Base-by-base conservation (phyloP, 1,140 invertebrate species). In the Antheraea pernyi region DNA sequence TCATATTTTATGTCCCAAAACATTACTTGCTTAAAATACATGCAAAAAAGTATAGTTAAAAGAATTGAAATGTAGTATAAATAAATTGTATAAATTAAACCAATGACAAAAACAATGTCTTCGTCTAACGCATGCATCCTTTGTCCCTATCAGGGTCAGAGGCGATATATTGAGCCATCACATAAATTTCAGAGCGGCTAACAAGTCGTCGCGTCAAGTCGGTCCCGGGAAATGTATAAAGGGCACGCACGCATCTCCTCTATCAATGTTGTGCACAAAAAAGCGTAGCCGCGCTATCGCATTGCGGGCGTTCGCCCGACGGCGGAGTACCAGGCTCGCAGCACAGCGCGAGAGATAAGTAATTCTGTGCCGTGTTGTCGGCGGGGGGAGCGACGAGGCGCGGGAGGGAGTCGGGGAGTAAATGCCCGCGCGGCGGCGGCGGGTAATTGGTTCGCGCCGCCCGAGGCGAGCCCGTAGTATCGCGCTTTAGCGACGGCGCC, bases 401-500 rank as follows among this genome's bases (percentile, higher is more conserved):
- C 36, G 79, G 39, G 73, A 70, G 65, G 66, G 75, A 72, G 80
- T 70, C 68, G 71, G 81, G 77, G 83, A 79, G 82, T 84, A 82
- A 86, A 89, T 86, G 84, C 87, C 83, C 84, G 86, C 82, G 81
- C 83, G 87, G 84, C 84, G 85, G 80, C 83, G 85, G 80, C 83
- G 82, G 91, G 86, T 92, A 89, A 91, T 91, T 90, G 91, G 92
- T 92, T 91, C 88, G 87, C 85, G 83, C 88, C 89, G 91, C 88
- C 89, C 83, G 86, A 89, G 83, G 84, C 93, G 91, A 93, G 92
- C 92, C 91, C 85, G 91, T 89, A 92, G 89, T 91, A 93, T 91
- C 91, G 91, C 91, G 90, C 92, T 93, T 94, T 94, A 93, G 93
- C 93, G 93, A 93, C 92, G 90, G 86, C 88, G 85, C 88, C 88